Evolutionary conservation across 2,797 vertebrate genomes (phyloP).

Genomic region (Sebastes alutus): DNA sequence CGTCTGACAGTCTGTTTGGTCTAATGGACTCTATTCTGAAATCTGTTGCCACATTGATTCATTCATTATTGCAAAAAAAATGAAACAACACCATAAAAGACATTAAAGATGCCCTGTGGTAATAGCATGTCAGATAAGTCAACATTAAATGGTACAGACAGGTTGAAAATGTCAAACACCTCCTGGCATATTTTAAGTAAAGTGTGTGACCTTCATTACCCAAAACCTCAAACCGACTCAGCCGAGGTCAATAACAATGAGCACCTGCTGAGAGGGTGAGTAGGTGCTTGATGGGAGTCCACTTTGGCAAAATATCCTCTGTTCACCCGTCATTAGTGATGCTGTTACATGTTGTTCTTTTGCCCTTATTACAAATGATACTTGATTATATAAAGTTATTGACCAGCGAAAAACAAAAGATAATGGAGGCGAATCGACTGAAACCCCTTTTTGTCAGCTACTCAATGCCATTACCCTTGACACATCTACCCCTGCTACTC

Average conservation of each 20-base stretch:
- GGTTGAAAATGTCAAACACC: conserved; percentile 28
- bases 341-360: not conserved
- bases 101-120: not conserved
- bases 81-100: not conserved
- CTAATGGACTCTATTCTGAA: conserved; percentile 3
- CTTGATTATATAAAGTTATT: conserved; percentile 21
- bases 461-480: not conserved
- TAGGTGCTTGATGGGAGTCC: not conserved
- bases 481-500: not conserved
- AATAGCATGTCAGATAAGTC: not conserved
- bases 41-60: not conserved
- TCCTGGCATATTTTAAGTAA: not conserved
- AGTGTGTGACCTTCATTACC: conserved; percentile 15
- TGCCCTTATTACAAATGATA: conserved; percentile 6
- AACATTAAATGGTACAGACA: not conserved
- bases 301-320: not conserved
- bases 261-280: not conserved
- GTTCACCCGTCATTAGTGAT: conserved; percentile 10
- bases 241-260: conserved; percentile 10
- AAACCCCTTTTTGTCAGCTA: conserved; percentile 1
- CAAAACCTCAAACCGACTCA: not conserved
- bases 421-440: conserved; percentile 31
- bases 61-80: not conserved
- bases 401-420: conserved; percentile 20
- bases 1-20: not conserved